Base-by-base conservation (phyloP, 2,888 invertebrate genomes). In the Conus canariensis region DNA sequence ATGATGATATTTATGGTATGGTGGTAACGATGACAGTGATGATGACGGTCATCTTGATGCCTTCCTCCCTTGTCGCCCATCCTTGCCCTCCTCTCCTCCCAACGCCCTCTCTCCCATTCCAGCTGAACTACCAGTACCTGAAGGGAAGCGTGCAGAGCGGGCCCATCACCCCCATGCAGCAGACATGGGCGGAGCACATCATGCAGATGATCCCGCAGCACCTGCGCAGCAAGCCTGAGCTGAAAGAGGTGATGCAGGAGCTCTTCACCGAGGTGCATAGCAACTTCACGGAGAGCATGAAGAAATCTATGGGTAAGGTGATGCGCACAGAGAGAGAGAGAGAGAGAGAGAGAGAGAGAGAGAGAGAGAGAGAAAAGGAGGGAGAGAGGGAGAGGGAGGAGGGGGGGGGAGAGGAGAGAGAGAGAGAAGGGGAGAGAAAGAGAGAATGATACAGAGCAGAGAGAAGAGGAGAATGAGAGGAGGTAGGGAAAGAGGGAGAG, bases 41-140 rank as follows among this genome's bases (percentile, higher is more conserved):
- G 45, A 45, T 45, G 4, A 45, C 45, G 45, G 45, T 4, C 45
- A 45, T 45, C 45, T 45, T 45, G 45, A 45, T 45, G 45, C 45
- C 45, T 45, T 45, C 45, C 45, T 45, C 45, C 45, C 45, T 2
- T 45, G 45, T 4, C 45, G 3, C 45, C 45, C 45, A 45, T 45
- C 45, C 45, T 45, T 45, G 45, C 45, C 45, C 3, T 45, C 45
- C 45, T 45, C 45, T 45, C 45, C 45, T 45, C 45, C 45, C 45
- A 45, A 45, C 45, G 1, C 45, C 45, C 45, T 45, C 2, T 7
- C 60, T n/a, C 14, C 19, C 70, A 70, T 5, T 60, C 30, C 92
- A 96, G 96, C 91, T 96, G 67, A 96, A 96, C 93, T 96, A 96
- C 92, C 94, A 95, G 93, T 96, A 95, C 92, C 93, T 96, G 92